Evolutionary conservation across 2,888 invertebrate genomes (phyloP).

Genomic region (Microctonus hyperodae): DNA sequence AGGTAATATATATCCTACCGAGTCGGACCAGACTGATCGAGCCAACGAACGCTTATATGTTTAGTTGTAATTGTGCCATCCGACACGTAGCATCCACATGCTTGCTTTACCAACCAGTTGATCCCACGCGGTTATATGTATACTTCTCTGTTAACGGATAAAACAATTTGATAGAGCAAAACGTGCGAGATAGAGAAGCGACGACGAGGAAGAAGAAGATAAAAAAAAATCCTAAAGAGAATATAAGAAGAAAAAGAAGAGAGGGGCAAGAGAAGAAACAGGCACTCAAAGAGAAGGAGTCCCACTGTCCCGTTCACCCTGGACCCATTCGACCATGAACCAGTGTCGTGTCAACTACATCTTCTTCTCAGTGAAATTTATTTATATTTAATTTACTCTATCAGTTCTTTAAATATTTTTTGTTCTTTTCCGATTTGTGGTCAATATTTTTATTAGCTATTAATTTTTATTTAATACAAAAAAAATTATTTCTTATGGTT

Average conservation of each 20-base stretch:
- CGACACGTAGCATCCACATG: constrained; percentile 25
- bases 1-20: constrained; percentile 10
- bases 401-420: neutral
- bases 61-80: constrained; percentile 32
- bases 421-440: neutral
- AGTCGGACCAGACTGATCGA: neutral
- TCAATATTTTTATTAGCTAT: neutral
- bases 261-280: too few relatives aligned
- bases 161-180: neutral
- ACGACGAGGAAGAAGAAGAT: constrained; percentile 16
- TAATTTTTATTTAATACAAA: neutral
- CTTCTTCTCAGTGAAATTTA: constrained; percentile 17
- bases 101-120: constrained; percentile 31
- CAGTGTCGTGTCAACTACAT: constrained; percentile 34
- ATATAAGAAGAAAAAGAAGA: constrained; percentile 3
- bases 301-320: constrained; percentile 32
- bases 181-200: neutral
- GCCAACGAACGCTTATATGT: neutral
- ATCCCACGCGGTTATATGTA: constrained; percentile 42
- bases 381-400: neutral
- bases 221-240: too few relatives aligned
- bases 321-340: constrained; percentile 42
- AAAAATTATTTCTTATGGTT: too few relatives aligned
- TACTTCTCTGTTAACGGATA: constrained; percentile 20
- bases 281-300: constrained; percentile 18